Evolutionary conservation across 1,140 invertebrate genomes (phyloP), one percentile per base, ranked within the genome.

Genomic region (Piezodorus guildinii): DNA sequence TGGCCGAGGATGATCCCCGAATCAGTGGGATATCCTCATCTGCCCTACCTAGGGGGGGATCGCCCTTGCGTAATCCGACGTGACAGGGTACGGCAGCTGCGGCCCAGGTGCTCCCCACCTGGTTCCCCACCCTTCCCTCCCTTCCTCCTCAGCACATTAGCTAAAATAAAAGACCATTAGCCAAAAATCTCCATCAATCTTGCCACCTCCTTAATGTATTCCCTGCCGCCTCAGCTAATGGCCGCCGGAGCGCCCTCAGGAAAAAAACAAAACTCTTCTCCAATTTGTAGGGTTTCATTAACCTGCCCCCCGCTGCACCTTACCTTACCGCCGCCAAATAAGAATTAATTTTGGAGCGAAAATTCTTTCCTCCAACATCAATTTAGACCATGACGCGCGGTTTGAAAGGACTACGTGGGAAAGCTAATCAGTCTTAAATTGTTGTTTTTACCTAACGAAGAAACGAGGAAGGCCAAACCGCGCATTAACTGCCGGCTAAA

Each of bases 271-370:
- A 56, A 56, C 17, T 56, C 17, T 56, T 56, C 23, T 56, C 52
- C 52, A 56, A 56, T 56, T 56, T 56, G 52, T 56, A 56, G 52
- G 52, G 21, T 10, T 56, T 56, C 52, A 56, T 56, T 56, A 56
- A 16, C 23, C 52, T 23, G 19, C 52, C 19, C 52, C 19, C 19
- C 15, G 23, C 23, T 25, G 52, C 52, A 25, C 52, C 46, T 19
- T 21, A 49, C n/a, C 46, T 21, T 16, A 19, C 4, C 52, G 17
- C 52, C 52, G 52, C 52, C 52, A 56, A 25, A 56, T 56, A 56
- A 23, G 19, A 23, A 56, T 56, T 56, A 56, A 56, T 56, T 56
- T 19, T 5, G 23, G 15, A 15, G 52, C 52, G 52, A 56, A 56
- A 56, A 56, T 56, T 56, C 52, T 23, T 23, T 23, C 23, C 19